phyloP scores from a whole-genome alignment of 2,797 vertebrate species.

The Paguma larvata region DNA sequence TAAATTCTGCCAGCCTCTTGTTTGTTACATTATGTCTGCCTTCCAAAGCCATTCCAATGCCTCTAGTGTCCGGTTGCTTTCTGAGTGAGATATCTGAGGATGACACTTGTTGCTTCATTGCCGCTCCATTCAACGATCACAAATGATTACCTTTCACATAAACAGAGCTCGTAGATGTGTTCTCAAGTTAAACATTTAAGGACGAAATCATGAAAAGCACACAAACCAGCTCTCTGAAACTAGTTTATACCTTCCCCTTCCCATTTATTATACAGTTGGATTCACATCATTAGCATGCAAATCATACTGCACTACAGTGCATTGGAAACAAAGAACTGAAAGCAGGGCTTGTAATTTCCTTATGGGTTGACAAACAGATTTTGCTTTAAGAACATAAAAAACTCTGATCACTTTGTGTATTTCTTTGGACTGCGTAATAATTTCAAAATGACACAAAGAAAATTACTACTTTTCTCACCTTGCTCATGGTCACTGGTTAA shows the following conservation, averaged over 20 bases:
- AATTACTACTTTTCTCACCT: constrained; percentile 37
- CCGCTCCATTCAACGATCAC: background rate
- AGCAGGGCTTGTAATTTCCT: constrained; percentile 59
- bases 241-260: constrained; percentile 37
- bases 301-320: constrained; percentile 42
- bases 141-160: constrained; percentile 2
- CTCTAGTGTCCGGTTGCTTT: constrained; percentile 50
- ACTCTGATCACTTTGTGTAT: background rate
- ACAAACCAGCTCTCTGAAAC: constrained; percentile 28
- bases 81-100: constrained; percentile 21
- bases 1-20: background rate
- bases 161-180: background rate
- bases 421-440: constrained; percentile 24
- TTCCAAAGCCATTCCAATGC: background rate
- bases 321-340: constrained; percentile 65
- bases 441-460: constrained; percentile 51
- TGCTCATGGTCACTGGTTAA: background rate
- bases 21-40: constrained; percentile 1
- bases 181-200: constrained; percentile 62
- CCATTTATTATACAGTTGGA: constrained; percentile 58
- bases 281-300: constrained; percentile 75
- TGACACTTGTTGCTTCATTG: background rate
- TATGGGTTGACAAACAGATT: background rate
- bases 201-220: constrained; percentile 45
- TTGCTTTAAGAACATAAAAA: constrained; percentile 13